Evolutionary conservation across 1,140 invertebrate species (phyloP).

Genomic region (Dendrolimus punctatus): DNA sequence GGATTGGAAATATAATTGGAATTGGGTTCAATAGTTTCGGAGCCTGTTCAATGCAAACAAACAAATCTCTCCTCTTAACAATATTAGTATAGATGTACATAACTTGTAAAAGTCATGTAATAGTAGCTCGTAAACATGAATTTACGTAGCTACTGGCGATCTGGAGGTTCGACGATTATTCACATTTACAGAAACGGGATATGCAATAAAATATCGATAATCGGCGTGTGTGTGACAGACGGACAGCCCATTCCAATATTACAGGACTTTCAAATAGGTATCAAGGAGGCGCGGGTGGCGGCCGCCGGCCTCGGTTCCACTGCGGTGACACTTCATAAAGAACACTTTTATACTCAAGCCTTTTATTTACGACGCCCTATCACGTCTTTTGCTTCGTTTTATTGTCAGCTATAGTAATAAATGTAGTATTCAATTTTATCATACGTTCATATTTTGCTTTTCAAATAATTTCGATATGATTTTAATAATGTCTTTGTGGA

Average conservation of each 20-base stretch:
- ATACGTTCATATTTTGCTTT: constrained; percentile 5
- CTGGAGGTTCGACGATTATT: constrained; percentile 4
- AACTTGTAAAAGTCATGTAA: no score
- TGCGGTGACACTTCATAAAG: constrained; percentile 68
- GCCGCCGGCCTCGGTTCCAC: constrained; percentile 24
- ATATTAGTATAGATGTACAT: no score
- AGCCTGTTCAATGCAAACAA: no score
- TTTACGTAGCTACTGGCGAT: no score
- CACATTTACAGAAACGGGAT: constrained; percentile 4
- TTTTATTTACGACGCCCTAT: constrained; percentile 65
- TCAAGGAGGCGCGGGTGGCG: constrained; percentile 39
- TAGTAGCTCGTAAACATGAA: no score
- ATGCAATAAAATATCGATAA: constrained; percentile 29
- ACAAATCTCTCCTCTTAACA: no score
- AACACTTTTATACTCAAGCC: constrained; percentile 64
- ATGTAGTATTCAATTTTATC: constrained; percentile 28
- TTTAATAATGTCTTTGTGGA: background rate
- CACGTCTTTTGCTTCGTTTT: constrained; percentile 55
- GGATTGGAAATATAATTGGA: no score
- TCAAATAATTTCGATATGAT: background rate
- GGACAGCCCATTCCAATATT: constrained; percentile 45
- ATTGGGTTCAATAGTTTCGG: no score
- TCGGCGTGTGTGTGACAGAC: constrained; percentile 14
- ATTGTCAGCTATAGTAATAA: constrained; percentile 34
- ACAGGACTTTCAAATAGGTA: constrained; percentile 65